These are phyloP conservation scores for Bombus affinis DNA, from an alignment of 1,140 invertebrate species.

Conservation along the genomic window DNA sequence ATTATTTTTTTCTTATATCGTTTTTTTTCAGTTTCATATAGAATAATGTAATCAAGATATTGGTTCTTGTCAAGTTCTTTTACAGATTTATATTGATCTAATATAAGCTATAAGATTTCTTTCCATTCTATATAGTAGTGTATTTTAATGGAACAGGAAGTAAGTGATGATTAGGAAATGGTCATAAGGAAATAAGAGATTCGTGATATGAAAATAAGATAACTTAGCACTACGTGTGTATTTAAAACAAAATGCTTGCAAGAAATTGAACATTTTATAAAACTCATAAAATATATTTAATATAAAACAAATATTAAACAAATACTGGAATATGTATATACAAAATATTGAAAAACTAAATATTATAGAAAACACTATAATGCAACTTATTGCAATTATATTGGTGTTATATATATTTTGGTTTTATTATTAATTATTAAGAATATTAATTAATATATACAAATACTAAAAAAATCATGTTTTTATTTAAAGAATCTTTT, in stretches of 20 bases:
- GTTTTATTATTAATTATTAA: not conserved
- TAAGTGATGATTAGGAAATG: slow-evolving; percentile 33
- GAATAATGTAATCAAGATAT: slow-evolving; percentile 1
- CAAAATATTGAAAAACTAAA: not conserved
- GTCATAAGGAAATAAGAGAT: slow-evolving; percentile 54
- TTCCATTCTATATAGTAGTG: slow-evolving; percentile 70
- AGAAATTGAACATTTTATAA: slow-evolving; percentile 29
- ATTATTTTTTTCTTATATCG: slow-evolving; percentile 53
- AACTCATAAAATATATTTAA: slow-evolving; percentile 1
- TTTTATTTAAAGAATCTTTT: slow-evolving; percentile 22
- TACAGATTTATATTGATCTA: slow-evolving; percentile 62
- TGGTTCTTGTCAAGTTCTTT: slow-evolving; percentile 50
- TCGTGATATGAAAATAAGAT: slow-evolving; percentile 11
- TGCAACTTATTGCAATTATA: not conserved
- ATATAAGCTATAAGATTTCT: slow-evolving; percentile 69
- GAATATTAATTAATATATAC: not conserved
- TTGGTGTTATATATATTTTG: not conserved
- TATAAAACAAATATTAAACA: slow-evolving; percentile 1
- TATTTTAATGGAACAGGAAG: not conserved
- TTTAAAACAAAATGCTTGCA: slow-evolving; percentile 11
- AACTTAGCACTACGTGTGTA: not conserved
- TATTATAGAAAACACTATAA: not conserved
- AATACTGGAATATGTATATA: slow-evolving; percentile 1
- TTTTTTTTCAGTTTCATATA: slow-evolving; percentile 13
- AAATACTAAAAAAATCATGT: not conserved